These are phyloP conservation scores for Perdita meconis DNA, from an alignment of 2,888 invertebrate species.

Conservation along the genomic window DNA sequence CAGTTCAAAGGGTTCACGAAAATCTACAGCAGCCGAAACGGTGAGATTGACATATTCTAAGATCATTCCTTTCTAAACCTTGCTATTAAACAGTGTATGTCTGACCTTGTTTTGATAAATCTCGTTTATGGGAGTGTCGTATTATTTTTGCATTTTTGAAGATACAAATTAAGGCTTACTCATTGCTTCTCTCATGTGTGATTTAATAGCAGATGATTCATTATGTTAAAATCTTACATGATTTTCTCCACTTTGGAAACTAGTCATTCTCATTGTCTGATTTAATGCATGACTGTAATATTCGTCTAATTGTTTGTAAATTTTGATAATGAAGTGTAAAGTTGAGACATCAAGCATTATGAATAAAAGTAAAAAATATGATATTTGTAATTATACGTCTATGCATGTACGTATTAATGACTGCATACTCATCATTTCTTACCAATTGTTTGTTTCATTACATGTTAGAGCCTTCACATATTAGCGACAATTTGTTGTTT, in stretches of 20 bases:
- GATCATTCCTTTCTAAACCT: slow-evolving; percentile 18
- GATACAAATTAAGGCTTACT: slow-evolving; percentile 10
- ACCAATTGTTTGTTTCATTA: not conserved
- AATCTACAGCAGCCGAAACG: slow-evolving; percentile 89
- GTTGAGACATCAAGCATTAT: slow-evolving; percentile 11
- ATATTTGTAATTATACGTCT: not conserved
- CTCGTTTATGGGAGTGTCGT: not conserved
- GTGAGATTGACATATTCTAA: slow-evolving; percentile 78
- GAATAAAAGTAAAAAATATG: slow-evolving; percentile 9
- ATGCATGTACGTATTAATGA: not conserved
- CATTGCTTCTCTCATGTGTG: slow-evolving; percentile 15
- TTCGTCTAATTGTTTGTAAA: slow-evolving; percentile 2
- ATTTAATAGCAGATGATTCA: slow-evolving; percentile 18
- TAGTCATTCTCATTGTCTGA: not conserved
- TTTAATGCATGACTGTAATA: slow-evolving; percentile 12
- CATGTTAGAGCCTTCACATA: no score
- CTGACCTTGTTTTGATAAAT: slow-evolving; percentile 41
- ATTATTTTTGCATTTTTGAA: slow-evolving; percentile 9
- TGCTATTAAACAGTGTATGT: slow-evolving; percentile 43
- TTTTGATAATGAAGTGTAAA: not conserved
- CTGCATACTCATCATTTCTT: not conserved
- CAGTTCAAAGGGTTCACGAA: slow-evolving; percentile 88
- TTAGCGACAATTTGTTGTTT: no score
- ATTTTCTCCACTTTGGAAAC: not conserved
- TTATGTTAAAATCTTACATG: slow-evolving; percentile 15